phyloP scores from a whole-genome alignment of 1,140 invertebrate genomes.

The Drosophila ambigua region DNA sequence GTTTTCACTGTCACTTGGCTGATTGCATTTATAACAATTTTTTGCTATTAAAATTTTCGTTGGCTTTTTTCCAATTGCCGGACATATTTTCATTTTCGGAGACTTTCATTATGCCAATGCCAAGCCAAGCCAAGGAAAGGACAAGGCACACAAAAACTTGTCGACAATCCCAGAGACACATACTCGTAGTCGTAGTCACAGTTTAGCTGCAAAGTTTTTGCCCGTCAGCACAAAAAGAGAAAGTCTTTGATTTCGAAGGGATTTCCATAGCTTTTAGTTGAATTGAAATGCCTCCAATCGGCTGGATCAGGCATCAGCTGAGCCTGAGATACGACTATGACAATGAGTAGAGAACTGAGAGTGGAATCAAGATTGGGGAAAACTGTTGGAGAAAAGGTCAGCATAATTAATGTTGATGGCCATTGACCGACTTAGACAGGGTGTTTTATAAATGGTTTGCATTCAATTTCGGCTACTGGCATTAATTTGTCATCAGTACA shows the following conservation, averaged over 20 bases:
- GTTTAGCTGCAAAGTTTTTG: conserved; percentile 24
- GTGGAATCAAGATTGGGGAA: not conserved
- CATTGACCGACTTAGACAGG: conserved; percentile 30
- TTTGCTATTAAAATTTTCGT: conserved; percentile 60
- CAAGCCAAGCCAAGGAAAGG: conserved; percentile 36
- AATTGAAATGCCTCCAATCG: conserved; percentile 46
- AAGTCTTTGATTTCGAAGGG: conserved; percentile 34
- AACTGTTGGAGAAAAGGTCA: conserved; percentile 30
- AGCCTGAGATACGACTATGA: conserved; percentile 22
- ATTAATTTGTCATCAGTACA: conserved; percentile 58
- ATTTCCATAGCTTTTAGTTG: conserved; percentile 55
- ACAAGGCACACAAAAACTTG: conserved; percentile 56
- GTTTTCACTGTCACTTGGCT: conserved; percentile 59
- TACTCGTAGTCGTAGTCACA: conserved; percentile 3
- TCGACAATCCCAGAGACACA: conserved; percentile 36
- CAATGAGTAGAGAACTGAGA: conserved; percentile 9
- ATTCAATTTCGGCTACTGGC: conserved; percentile 28
- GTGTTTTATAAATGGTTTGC: conserved; percentile 40
- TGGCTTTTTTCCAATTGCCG: conserved; percentile 67
- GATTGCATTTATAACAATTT: conserved; percentile 62
- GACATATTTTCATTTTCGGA: conserved; percentile 43
- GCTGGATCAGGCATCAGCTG: conserved; percentile 20
- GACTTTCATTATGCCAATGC: conserved; percentile 64
- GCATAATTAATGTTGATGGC: conserved; percentile 48
- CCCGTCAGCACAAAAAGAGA: conserved; percentile 35